These are phyloP conservation scores for Brachycybe producta DNA, from an alignment of 2,888 invertebrate species.

Conservation along the genomic window DNA sequence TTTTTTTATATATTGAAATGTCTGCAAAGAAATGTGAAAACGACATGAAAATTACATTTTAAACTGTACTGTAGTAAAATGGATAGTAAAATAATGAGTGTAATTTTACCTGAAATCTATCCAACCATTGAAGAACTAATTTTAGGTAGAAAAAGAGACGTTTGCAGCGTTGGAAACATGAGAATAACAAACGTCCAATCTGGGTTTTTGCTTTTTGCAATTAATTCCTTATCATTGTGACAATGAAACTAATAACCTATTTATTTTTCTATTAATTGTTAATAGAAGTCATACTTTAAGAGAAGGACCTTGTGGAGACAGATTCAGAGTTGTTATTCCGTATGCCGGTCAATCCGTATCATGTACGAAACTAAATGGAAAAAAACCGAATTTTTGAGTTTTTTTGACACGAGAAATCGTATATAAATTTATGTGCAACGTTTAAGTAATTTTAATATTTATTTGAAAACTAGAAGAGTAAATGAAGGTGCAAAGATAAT, in stretches of 20 bases:
- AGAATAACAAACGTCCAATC: constrained; percentile 11
- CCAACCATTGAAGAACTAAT: constrained; percentile 14
- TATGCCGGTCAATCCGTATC: constrained; percentile 52
- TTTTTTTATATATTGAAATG: too few species aligned
- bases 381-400: too few species aligned
- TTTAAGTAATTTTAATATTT: too few species aligned
- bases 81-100: background rate
- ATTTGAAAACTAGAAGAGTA: too few species aligned
- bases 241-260: background rate
- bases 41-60: too few species aligned
- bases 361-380: too few species aligned
- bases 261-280: background rate
- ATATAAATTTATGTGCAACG: too few species aligned
- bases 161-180: constrained; percentile 13
- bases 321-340: constrained; percentile 51
- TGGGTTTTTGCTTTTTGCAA: background rate
- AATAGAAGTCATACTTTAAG: background rate
- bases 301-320: constrained; percentile 30
- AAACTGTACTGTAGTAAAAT: background rate
- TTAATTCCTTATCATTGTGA: background rate
- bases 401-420: too few species aligned
- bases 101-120: constrained; percentile 2
- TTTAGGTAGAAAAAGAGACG: background rate
- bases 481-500: too few species aligned
- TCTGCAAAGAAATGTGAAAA: too few species aligned